These are phyloP conservation scores for Perca schrenkii DNA, from an alignment of 2,113 vertebrate genomes.

Conservation along the genomic window DNA sequence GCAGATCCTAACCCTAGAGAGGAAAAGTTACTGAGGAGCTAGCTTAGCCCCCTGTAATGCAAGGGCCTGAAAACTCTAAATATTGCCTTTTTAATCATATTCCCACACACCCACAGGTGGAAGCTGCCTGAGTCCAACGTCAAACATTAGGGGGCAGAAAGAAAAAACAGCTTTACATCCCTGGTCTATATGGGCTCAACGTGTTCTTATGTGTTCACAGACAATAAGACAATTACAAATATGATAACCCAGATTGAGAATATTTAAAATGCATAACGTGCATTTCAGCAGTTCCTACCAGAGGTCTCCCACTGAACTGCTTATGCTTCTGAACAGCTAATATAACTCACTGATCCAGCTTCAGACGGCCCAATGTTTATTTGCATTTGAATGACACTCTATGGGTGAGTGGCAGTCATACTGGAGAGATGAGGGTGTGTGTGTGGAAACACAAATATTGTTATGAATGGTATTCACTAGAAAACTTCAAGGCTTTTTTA, in stretches of 20 bases:
- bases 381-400: constrained; percentile 42
- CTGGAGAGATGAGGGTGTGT: neutral
- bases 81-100: constrained; percentile 54
- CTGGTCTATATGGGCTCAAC: neutral
- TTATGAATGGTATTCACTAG: neutral
- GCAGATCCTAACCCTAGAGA: neutral
- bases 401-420: constrained; percentile 1
- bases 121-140: constrained; percentile 46
- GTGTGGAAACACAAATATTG: constrained; percentile 1
- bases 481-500: neutral
- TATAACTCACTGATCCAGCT: neutral
- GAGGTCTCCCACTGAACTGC: neutral
- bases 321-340: neutral
- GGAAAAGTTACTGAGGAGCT: constrained; percentile 9
- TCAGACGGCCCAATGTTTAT: neutral
- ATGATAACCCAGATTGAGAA: too few species aligned
- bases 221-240: neutral
- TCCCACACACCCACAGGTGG: constrained; percentile 20
- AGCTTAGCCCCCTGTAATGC: constrained; percentile 16
- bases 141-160: constrained; percentile 39
- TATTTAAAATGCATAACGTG: too few species aligned
- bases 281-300: too few species aligned
- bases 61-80: constrained; percentile 17
- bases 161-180: neutral
- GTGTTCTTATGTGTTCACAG: neutral